Percentiles rank a stretch among this genome's conserved stretches.
These are phyloP conservation scores for Aphaenogaster ashmeadi DNA, from an alignment of 1,140 invertebrate genomes.

Conservation along the genomic window DNA sequence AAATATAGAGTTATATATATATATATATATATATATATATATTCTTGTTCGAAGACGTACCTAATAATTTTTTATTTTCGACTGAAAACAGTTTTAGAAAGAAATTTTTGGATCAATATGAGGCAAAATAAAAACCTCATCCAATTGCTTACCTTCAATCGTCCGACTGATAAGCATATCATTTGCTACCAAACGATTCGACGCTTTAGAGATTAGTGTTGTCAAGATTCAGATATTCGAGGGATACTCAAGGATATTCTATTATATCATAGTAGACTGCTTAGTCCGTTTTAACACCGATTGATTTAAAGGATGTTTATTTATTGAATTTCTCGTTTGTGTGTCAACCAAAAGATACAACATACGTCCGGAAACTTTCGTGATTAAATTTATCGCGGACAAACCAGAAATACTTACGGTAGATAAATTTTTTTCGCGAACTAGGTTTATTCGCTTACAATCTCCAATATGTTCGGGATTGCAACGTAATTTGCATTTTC, in stretches of 20 bases:
- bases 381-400: not conserved
- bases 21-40: not conserved
- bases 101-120: not conserved
- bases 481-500: not conserved
- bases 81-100: not conserved
- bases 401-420: not conserved
- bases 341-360: not conserved
- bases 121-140: not conserved
- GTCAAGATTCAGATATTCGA: not conserved
- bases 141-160: conserved; percentile 22
- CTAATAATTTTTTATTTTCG: not conserved
- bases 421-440: not conserved
- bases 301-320: not conserved
- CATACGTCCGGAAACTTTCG: not conserved
- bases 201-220: not conserved
- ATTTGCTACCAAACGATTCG: not conserved
- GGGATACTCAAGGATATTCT: not conserved
- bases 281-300: not conserved
- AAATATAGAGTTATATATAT: too few relatives aligned
- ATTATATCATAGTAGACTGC: not conserved
- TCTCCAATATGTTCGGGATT: not conserved
- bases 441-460: not conserved
- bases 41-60: not conserved
- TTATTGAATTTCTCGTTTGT: not conserved
- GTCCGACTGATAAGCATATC: not conserved